Base-by-base conservation (phyloP, 1,140 invertebrate genomes). In the Drosophila lowei region DNA sequence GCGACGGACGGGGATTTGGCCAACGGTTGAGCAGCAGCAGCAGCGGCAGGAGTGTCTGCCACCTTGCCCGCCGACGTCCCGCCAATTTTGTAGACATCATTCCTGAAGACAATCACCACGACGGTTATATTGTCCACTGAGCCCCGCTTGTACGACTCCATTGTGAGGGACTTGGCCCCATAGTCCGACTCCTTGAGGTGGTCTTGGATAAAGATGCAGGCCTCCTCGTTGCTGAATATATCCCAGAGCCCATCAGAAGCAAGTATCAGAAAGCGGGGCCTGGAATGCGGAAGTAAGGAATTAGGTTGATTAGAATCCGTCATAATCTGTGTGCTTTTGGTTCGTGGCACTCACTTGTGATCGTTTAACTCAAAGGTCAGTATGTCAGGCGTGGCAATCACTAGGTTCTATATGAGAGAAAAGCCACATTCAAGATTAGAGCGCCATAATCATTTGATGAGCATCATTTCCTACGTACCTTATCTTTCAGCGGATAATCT, bases 191-290 rank as follows among this genome's bases (percentile, higher is more conserved):
- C 97, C 77, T 96, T 93, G 16, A 98, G 93, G 70, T 95, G 94
- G 75, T 96, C 94, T 90, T 95, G 95, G 30, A 98, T 95, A 91
- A 96, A 98, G 72, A 95, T 94, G 11, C 98, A 95, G 48, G 97
- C 98, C 92, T 99, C 97, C 91, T 99, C 97, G 92, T 99, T 99
- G 15, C 94, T 94, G 88, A 98, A 98, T 28, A 96, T 97, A 92
- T 99, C 98, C 98, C 98, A 99, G 7, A 99, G 93, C 9, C 98
- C 98, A 93, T 99, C 98, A 2, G 97, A 96, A 9, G 98, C 98
- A 21, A 99, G 92, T 62, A 99, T 95, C 62, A 99, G 92, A 92
- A 99, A 99, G 92, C 95, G 93, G 1, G 98, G 97, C 89, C 91
- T 91, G 52, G 0, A 68, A 64, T 2, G 16, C 2, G 3, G 11